phyloP scores from a whole-genome alignment of 2,113 vertebrate species.

The Edolisoma coerulescens region DNA sequence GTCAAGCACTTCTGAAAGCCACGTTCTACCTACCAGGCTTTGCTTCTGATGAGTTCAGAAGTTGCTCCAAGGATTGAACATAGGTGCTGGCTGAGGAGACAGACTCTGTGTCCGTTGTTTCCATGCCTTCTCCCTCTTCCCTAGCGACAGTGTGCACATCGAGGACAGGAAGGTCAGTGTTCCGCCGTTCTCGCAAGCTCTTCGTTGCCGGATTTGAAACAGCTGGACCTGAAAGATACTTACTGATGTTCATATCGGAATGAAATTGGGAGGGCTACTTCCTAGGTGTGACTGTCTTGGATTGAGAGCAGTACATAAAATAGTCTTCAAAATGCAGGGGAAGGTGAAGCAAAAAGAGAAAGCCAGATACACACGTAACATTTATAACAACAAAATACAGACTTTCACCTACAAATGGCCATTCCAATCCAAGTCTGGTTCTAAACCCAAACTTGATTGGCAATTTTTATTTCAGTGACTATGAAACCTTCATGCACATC shows the following conservation, averaged over 20 bases:
- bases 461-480: background rate
- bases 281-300: background rate
- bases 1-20: background rate
- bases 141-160: constrained; percentile 85
- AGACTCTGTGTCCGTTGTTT: constrained; percentile 86
- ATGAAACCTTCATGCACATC: background rate
- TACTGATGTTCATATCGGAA: background rate
- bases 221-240: constrained; percentile 65
- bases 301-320: background rate
- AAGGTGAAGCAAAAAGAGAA: background rate
- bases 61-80: constrained; percentile 86
- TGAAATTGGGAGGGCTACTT: background rate
- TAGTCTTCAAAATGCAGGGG: background rate
- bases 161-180: constrained; percentile 73
- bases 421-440: background rate
- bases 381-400: background rate
- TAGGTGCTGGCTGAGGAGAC: constrained; percentile 76
- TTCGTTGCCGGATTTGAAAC: constrained; percentile 75
- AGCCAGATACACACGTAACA: background rate
- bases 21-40: constrained; percentile 77
- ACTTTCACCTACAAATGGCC: background rate
- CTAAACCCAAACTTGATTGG: background rate
- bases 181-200: constrained; percentile 75
- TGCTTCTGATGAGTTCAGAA: constrained; percentile 84
- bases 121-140: constrained; percentile 97